Evolutionary conservation across 2,113 vertebrate species (phyloP).

Genomic region (Lepisosteus oculatus): DNA sequence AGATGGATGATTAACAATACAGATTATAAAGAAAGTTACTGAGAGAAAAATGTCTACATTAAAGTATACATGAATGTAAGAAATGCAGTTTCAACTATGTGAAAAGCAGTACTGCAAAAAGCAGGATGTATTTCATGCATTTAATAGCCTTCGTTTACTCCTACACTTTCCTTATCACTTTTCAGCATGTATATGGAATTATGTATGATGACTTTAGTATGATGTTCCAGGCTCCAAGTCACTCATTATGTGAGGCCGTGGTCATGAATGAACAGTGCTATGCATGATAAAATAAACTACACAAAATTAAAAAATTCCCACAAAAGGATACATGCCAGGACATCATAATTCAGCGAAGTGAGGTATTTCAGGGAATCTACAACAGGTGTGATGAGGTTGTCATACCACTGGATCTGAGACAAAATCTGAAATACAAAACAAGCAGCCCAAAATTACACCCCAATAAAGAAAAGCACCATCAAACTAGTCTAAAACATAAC

Average conservation of each 20-base stretch:
- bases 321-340: conserved; percentile 97
- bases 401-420: conserved; percentile 97
- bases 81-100: background rate
- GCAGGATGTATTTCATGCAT: background rate
- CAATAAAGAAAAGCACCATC: no score
- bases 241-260: no score
- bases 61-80: no score
- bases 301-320: background rate
- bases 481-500: background rate
- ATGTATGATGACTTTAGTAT: no score
- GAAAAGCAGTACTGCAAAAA: background rate
- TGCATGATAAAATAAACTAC: no score
- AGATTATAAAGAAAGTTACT: no score
- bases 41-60: no score
- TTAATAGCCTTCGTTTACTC: background rate
- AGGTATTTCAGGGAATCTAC: conserved; percentile 98
- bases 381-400: conserved; percentile 95
- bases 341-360: conserved; percentile 95
- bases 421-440: conserved; percentile 76
- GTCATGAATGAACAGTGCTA: no score
- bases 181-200: background rate
- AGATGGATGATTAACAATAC: no score
- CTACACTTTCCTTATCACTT: background rate
- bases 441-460: no score
- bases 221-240: no score